phyloP scores from a whole-genome alignment of 2,113 vertebrate species.

The Peromyscus leucopus region DNA sequence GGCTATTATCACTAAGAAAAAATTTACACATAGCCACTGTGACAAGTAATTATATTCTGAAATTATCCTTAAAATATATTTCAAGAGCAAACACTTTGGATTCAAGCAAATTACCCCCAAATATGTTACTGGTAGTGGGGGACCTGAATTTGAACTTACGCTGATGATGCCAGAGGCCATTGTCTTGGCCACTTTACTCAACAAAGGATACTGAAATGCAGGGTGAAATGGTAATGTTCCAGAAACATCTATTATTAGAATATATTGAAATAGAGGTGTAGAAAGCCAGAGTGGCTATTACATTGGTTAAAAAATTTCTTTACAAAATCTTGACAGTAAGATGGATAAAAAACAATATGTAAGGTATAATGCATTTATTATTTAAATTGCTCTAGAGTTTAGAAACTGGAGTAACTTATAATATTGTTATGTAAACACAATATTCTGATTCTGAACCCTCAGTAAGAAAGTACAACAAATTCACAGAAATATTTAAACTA shows the following conservation, averaged over 20 bases:
- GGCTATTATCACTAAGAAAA: background rate
- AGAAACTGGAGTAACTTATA: background rate
- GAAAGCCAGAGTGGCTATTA: background rate
- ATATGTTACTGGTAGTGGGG: background rate
- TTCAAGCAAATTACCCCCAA: background rate
- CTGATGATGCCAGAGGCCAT: background rate
- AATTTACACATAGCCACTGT: background rate
- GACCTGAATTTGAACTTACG: no score
- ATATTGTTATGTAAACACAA: background rate
- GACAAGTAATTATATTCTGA: background rate
- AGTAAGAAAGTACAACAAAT: background rate
- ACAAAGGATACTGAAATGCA: background rate
- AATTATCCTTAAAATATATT: background rate
- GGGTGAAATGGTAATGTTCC: background rate
- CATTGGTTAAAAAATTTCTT: background rate
- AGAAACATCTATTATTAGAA: background rate
- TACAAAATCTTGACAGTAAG: background rate
- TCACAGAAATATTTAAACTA: background rate
- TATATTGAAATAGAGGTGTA: background rate
- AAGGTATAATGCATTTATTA: background rate
- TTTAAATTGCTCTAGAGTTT: background rate
- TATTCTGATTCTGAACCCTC: background rate
- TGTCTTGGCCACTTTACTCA: background rate
- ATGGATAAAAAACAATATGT: background rate
- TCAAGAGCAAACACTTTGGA: background rate